These are phyloP conservation scores for Spilosoma lubricipeda DNA, from an alignment of 2,888 invertebrate genomes.

Conservation along the genomic window DNA sequence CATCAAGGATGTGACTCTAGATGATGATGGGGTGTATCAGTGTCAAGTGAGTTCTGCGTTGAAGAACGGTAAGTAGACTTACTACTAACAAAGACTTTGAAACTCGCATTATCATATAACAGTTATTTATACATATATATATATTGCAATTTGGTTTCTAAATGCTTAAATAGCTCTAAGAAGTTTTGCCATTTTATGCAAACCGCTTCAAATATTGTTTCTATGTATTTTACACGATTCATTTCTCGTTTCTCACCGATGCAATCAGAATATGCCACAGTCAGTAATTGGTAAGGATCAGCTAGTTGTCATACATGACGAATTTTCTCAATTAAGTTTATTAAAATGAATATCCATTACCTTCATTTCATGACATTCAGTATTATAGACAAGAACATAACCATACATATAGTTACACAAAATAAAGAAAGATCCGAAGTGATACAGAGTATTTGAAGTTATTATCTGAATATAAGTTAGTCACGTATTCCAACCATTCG, in stretches of 20 bases:
- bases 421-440: neutral
- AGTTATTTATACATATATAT: no score
- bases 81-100: neutral
- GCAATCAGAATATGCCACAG: no score
- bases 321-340: neutral
- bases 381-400: no score
- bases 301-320: neutral
- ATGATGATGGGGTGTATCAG: conserved; percentile 97
- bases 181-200: no score
- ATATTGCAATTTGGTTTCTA: no score
- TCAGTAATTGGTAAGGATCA: no score
- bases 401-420: neutral
- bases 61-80: conserved; percentile 78
- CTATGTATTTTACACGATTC: no score
- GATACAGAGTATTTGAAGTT: neutral
- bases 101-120: neutral
- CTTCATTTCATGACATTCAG: neutral
- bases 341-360: no score
- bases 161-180: no score
- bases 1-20: conserved; percentile 94
- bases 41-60: conserved; percentile 96
- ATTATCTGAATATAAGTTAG: conserved; percentile 2
- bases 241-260: no score
- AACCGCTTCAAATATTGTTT: no score
- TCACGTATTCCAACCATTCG: conserved; percentile 4